These are phyloP conservation scores for Caenorhabditis brenneri DNA, from an alignment of 1,140 invertebrate species.

Conservation along the genomic window DNA sequence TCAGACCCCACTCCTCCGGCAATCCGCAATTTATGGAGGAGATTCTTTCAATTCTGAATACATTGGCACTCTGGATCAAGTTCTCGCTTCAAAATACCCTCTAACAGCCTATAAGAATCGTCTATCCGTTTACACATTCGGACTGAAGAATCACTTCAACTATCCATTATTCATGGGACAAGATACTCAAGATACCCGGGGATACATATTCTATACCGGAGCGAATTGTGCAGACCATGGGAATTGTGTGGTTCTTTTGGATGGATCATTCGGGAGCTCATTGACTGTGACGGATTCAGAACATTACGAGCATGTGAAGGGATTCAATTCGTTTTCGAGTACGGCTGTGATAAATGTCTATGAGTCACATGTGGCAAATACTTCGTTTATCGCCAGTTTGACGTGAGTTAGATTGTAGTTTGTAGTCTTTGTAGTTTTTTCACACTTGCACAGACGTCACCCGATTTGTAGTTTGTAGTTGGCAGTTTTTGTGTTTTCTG, in stretches of 20 bases:
- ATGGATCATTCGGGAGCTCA: neutral
- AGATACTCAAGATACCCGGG: neutral
- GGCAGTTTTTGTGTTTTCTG: no score
- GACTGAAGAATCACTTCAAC: neutral
- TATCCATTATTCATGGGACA: constrained; percentile 6
- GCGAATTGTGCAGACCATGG: neutral
- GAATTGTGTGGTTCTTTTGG: neutral
- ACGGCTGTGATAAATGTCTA: neutral
- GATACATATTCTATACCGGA: neutral
- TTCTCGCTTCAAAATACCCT: neutral
- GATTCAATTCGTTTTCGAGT: neutral
- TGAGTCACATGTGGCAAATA: neutral
- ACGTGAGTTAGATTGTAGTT: neutral
- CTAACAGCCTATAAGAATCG: neutral
- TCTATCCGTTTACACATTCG: neutral
- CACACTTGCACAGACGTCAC: no score
- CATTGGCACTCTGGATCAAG: neutral
- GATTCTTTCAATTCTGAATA: neutral
- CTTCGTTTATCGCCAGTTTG: neutral
- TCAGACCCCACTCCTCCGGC: neutral
- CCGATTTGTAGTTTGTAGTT: no score
- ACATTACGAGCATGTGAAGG: neutral
- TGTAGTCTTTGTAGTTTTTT: no score
- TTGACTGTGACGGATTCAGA: neutral
- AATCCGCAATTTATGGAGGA: neutral